Conservation (phyloP, 2,797 vertebrate species). For the Myripristis jacobus region DNA sequence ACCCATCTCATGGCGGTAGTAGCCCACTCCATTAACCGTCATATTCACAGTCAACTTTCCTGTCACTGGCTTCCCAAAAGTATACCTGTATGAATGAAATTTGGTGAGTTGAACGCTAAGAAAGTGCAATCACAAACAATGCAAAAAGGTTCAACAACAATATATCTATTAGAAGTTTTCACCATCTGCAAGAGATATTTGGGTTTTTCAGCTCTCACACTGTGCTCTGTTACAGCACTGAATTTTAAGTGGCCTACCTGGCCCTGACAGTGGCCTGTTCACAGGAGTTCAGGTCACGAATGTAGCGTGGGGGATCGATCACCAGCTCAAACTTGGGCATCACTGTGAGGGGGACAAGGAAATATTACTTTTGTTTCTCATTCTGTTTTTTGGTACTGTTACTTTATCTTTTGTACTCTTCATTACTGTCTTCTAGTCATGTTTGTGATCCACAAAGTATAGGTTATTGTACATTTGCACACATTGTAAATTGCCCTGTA, state of each 20-base stretch:
- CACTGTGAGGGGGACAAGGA: constrained; percentile 74
- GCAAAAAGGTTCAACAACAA: too few relatives aligned
- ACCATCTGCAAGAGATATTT: too few relatives aligned
- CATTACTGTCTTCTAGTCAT: too few relatives aligned
- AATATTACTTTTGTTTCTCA: background rate
- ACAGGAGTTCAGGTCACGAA: constrained; percentile 87
- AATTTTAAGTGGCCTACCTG: constrained; percentile 78
- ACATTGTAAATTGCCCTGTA: too few relatives aligned
- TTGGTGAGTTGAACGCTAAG: too few relatives aligned
- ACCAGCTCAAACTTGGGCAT: constrained; percentile 92
- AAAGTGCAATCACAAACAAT: too few relatives aligned
- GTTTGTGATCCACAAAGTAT: too few relatives aligned
- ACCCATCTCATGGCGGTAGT: constrained; percentile 94
- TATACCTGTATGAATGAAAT: constrained; percentile 83
- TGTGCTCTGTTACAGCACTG: background rate
- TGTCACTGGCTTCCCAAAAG: constrained; percentile 91
- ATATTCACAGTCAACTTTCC: constrained; percentile 92
- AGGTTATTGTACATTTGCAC: too few relatives aligned
- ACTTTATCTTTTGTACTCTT: background rate
- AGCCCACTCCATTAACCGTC: constrained; percentile 94
- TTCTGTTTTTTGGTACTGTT: background rate
- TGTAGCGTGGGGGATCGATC: constrained; percentile 87
- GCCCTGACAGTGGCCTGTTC: constrained; percentile 88
- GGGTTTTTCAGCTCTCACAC: too few relatives aligned
- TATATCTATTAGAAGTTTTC: too few relatives aligned